Evolutionary conservation across 1,140 invertebrate genomes (phyloP).

Genomic region (Drosophila ananassae): DNA sequence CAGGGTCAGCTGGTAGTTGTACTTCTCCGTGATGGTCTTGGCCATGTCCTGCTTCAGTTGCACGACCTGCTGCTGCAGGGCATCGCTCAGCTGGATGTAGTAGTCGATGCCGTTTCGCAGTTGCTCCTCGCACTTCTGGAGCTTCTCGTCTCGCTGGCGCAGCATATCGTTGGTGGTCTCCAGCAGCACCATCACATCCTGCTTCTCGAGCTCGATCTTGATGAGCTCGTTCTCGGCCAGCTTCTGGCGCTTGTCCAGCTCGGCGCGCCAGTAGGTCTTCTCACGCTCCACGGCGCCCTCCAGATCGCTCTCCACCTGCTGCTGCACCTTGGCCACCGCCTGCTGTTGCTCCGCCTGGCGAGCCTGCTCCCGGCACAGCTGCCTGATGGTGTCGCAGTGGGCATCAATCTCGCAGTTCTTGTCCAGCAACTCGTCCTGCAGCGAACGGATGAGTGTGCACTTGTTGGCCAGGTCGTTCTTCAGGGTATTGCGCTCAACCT

Average conservation of each 20-base stretch:
- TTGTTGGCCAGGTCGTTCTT: constrained; percentile 83
- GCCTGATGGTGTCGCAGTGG: constrained; percentile 75
- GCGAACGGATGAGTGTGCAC: constrained; percentile 71
- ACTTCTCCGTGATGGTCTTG: constrained; percentile 84
- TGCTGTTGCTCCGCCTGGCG: constrained; percentile 82
- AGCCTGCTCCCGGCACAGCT: constrained; percentile 78
- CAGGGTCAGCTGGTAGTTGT: constrained; percentile 84
- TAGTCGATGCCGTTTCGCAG: constrained; percentile 82
- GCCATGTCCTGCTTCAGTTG: constrained; percentile 82
- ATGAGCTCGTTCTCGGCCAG: constrained; percentile 85
- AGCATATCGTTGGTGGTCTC: constrained; percentile 81
- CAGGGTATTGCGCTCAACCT: constrained; percentile 80
- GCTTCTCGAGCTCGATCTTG: constrained; percentile 85
- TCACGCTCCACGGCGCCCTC: constrained; percentile 83
- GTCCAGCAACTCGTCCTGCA: constrained; percentile 83
- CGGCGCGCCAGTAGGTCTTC: constrained; percentile 83
- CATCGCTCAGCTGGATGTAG: constrained; percentile 77
- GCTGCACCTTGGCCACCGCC: constrained; percentile 83
- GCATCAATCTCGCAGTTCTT: constrained; percentile 82
- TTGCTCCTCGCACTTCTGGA: constrained; percentile 81
- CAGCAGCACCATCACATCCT: constrained; percentile 83
- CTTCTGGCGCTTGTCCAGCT: constrained; percentile 85
- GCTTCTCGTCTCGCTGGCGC: constrained; percentile 81
- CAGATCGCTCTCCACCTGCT: constrained; percentile 83
- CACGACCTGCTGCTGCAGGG: constrained; percentile 76